phyloP scores from a whole-genome alignment of 2,888 invertebrate genomes.

The Microlaimidae sp. region DNA sequence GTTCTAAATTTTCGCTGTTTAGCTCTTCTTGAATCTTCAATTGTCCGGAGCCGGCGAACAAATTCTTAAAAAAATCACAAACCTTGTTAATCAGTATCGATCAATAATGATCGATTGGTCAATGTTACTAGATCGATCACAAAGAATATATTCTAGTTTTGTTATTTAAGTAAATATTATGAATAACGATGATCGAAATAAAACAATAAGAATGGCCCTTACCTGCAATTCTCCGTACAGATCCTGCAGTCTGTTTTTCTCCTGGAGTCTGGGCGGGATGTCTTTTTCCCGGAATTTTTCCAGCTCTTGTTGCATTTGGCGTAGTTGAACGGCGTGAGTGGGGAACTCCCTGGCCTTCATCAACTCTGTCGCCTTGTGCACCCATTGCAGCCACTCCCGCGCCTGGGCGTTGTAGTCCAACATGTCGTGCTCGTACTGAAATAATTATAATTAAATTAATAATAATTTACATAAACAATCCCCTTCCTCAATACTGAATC shows the following conservation, averaged over 20 bases:
- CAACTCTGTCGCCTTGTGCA: conserved; percentile 21
- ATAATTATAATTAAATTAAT: not conserved
- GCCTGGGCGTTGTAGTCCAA: conserved; percentile 26
- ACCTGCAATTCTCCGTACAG: conserved; percentile 49
- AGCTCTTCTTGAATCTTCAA: conserved; percentile 33
- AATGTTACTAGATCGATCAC: no score
- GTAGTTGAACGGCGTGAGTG: conserved; percentile 18
- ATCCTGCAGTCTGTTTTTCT: conserved; percentile 68
- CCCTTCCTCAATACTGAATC: no score
- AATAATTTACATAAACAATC: not conserved
- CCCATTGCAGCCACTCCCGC: conserved; percentile 28
- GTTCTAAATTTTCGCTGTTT: conserved; percentile 35
- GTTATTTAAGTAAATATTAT: no score
- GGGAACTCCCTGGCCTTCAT: conserved; percentile 24
- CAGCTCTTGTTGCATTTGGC: conserved; percentile 58
- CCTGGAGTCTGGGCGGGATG: conserved; percentile 69
- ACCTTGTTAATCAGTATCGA: no score
- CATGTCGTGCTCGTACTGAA: conserved; percentile 23
- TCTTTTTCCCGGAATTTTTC: conserved; percentile 83
- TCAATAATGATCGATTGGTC: no score
- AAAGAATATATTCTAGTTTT: no score
- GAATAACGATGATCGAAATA: no score
- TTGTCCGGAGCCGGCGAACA: conserved; percentile 21
- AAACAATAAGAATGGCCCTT: no score
- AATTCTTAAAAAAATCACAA: conserved; percentile 14